Evolutionary conservation across 2,888 invertebrate genomes (phyloP).

Genomic region (Plutella xylostella): DNA sequence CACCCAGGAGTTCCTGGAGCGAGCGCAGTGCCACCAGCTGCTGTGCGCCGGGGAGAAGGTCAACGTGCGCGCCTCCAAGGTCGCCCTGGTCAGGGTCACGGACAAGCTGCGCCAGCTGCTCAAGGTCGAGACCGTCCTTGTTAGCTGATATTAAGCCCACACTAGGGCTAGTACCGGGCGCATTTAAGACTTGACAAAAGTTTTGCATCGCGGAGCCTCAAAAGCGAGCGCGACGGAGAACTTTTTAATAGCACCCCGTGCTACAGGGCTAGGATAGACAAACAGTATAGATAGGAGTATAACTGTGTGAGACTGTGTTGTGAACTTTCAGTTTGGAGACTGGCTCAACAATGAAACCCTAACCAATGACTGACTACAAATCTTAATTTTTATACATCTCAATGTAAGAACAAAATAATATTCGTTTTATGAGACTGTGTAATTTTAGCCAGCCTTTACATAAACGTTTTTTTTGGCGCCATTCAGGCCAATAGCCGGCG

Average conservation of each 20-base stretch:
- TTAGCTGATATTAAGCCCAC: slow-evolving; percentile 66
- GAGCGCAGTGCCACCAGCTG: slow-evolving; percentile 83
- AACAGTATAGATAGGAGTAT: neutral
- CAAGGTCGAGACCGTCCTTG: slow-evolving; percentile 81
- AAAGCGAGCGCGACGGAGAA: neutral
- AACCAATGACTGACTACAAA: slow-evolving; percentile 13
- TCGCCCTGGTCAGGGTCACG: slow-evolving; percentile 85
- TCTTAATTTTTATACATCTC: slow-evolving; percentile 33
- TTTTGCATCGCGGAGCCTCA: neutral
- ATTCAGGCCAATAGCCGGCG: neutral
- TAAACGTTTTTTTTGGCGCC: neutral
- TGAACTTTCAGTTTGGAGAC: slow-evolving; percentile 21
- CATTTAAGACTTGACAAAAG: neutral
- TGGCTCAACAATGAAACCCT: slow-evolving; percentile 50
- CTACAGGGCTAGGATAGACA: neutral
- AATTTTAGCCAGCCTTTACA: slow-evolving; percentile 52
- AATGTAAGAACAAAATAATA: slow-evolving; percentile 52
- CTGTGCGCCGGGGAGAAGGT: slow-evolving; percentile 83
- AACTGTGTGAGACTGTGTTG: neutral
- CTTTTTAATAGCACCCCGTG: neutral
- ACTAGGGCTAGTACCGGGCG: neutral
- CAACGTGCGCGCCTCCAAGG: slow-evolving; percentile 83
- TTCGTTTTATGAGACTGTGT: slow-evolving; percentile 56
- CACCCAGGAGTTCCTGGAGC: slow-evolving; percentile 83
- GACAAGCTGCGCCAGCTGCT: slow-evolving; percentile 85